phyloP scores from a whole-genome alignment of 2,888 invertebrate species.

The Apotomis betuletana region DNA sequence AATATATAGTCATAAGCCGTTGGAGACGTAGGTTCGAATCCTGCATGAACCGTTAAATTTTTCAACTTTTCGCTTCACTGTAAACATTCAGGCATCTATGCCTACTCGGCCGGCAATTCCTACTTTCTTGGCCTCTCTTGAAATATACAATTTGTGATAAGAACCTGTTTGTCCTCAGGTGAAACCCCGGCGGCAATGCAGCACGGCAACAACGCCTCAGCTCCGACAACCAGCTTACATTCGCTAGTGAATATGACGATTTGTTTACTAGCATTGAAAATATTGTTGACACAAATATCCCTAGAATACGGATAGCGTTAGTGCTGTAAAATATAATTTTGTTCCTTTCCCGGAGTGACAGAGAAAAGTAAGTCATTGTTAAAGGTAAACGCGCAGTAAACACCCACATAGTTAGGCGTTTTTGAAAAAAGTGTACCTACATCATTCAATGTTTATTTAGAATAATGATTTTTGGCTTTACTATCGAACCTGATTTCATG shows the following conservation, averaged over 20 bases:
- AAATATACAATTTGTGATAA: not conserved
- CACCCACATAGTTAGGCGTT: not conserved
- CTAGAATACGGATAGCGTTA: slow-evolving; percentile 68
- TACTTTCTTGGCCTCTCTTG: too few species aligned
- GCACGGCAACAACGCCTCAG: slow-evolving; percentile 84
- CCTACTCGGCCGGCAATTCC: too few species aligned
- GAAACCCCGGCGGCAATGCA: slow-evolving; percentile 90
- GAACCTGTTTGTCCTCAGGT: slow-evolving; percentile 73
- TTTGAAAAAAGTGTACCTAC: too few species aligned
- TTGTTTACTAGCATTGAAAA: slow-evolving; percentile 52
- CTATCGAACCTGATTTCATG: too few species aligned
- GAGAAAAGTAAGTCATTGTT: slow-evolving; percentile 16
- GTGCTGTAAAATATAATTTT: slow-evolving; percentile 28
- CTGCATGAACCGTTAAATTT: too few species aligned
- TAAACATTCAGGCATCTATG: too few species aligned
- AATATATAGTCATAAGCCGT: too few species aligned
- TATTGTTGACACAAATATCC: slow-evolving; percentile 50
- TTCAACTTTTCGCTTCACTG: too few species aligned
- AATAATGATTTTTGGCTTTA: too few species aligned
- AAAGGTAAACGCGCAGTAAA: not conserved
- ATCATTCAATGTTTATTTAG: too few species aligned
- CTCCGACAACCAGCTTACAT: slow-evolving; percentile 50
- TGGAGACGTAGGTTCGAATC: too few species aligned
- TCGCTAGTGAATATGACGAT: slow-evolving; percentile 47
- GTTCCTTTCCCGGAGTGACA: slow-evolving; percentile 15